These are phyloP conservation scores for Ophioninae sp. DNA, from an alignment of 2,888 invertebrate species.

Conservation along the genomic window DNA sequence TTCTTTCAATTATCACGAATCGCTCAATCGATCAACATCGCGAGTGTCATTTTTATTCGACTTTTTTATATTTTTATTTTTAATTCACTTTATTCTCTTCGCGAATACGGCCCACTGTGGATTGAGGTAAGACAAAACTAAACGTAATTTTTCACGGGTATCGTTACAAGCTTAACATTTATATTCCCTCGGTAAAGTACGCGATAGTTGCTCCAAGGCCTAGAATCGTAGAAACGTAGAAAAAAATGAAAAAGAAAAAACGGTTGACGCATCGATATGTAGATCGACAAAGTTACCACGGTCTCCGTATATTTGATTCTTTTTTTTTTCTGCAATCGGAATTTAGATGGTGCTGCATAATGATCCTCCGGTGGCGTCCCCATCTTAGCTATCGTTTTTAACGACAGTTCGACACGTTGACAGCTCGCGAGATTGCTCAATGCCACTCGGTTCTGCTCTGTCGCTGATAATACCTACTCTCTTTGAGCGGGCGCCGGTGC, in stretches of 20 bases:
- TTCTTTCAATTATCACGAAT: background rate
- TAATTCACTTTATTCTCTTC: too few species aligned
- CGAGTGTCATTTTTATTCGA: too few species aligned
- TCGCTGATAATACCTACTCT: background rate
- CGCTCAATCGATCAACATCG: too few species aligned
- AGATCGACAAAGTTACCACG: background rate
- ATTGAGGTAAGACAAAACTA: background rate
- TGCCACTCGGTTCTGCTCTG: background rate
- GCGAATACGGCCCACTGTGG: too few species aligned
- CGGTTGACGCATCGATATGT: background rate
- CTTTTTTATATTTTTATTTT: too few species aligned
- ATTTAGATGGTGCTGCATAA: background rate
- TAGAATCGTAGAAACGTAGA: background rate
- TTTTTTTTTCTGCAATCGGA: background rate
- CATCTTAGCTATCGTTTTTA: slow-evolving; percentile 26
- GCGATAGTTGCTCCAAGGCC: background rate
- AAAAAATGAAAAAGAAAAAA: background rate
- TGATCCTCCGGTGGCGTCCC: background rate
- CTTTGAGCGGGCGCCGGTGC: too few species aligned
- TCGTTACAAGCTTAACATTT: background rate
- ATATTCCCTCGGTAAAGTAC: background rate
- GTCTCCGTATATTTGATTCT: background rate
- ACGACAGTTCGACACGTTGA: slow-evolving; percentile 37
- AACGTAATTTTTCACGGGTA: background rate
- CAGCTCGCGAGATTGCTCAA: slow-evolving; percentile 29